Evolutionary conservation across 2,888 invertebrate species (phyloP), one percentile per base, ranked within the genome.

Genomic region (Diarsia rubi): DNA sequence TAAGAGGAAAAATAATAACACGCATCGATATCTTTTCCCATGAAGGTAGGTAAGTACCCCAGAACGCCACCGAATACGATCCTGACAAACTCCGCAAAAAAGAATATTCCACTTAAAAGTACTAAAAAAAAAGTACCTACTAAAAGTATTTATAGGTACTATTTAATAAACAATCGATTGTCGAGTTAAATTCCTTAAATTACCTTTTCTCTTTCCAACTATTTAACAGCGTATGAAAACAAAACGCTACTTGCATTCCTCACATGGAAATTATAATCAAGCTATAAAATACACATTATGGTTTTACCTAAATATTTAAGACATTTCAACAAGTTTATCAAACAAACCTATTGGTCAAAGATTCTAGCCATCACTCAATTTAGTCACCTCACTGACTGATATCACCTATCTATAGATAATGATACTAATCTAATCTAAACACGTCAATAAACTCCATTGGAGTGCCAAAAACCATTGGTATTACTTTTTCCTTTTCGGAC

Each of bases 371-470:
- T 78, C 75, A 69, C 45, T 66, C 66, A 69, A 73, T 52, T 19
- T 47, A 66, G 44, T 54, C 42, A 19, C 62, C 64, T 44, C 42
- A 68, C 54, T 57, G n/a, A 73, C 42, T 54, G 79, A 70, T 79
- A 73, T 45, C 14, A 1, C 4, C 3, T 74, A 80, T 80, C 84
- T 59, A 19, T 37, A 12, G 19, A 81, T 83, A 81, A 70, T 19
- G 9, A 14, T 54, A 27, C 16, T 66, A 54, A 84, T 85, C 85
- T 86, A 64, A 85, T 85, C 85, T 72, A 57, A 49, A 63, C 8
- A 79, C 57, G 52, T 64, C 69, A 49, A 63, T 75, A 68, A 62
- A n/a, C 82, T 65, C 37, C 44, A 37, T n/a, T 82, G 60, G 31
- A 75, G 73, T 69, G 72, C 63, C 69, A 70, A 75, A 83, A 74